Evolutionary conservation across 35 echinoderm and acorn worm genomes (phyloP).

Genomic region (Ophioderma brevispina): DNA sequence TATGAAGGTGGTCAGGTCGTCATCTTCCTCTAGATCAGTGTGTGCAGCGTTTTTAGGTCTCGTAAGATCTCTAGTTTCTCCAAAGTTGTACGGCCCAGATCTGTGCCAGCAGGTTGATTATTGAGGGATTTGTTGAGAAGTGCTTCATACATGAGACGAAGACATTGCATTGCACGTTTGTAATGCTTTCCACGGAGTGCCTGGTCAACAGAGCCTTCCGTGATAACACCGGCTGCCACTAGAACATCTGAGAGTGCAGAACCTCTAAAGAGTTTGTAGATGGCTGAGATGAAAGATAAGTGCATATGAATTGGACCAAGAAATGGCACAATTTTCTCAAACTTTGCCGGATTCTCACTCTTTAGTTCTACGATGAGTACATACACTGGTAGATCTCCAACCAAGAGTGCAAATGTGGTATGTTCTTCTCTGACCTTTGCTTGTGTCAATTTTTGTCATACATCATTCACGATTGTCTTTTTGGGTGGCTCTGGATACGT

Average conservation of each 20-base stretch:
- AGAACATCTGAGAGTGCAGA: slow-evolving; percentile 19
- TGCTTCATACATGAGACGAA: neutral
- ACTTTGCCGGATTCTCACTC: slow-evolving; percentile 14
- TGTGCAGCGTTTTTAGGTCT: neutral
- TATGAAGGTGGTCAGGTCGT: too few relatives aligned
- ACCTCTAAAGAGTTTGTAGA: slow-evolving; percentile 42
- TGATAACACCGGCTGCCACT: slow-evolving; percentile 38
- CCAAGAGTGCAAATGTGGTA: slow-evolving; percentile 20
- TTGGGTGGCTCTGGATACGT: neutral
- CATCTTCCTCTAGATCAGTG: neutral
- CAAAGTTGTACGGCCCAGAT: too few relatives aligned
- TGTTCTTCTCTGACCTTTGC: neutral
- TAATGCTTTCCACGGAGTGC: slow-evolving; percentile 37
- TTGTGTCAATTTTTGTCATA: slow-evolving; percentile 11
- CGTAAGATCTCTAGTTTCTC: neutral
- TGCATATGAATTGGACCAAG: slow-evolving; percentile 68
- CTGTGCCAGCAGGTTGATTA: neutral
- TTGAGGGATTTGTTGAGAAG: neutral
- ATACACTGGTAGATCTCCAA: slow-evolving; percentile 13
- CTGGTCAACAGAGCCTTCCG: slow-evolving; percentile 20
- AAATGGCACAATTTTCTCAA: slow-evolving; percentile 39
- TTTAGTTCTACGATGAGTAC: neutral
- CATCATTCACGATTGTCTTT: slow-evolving; percentile 4
- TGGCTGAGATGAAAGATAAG: slow-evolving; percentile 66
- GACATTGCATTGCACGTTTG: neutral